These are phyloP conservation scores for Cossypha caffra DNA, from an alignment of 2,797 vertebrate genomes.

Conservation along the genomic window DNA sequence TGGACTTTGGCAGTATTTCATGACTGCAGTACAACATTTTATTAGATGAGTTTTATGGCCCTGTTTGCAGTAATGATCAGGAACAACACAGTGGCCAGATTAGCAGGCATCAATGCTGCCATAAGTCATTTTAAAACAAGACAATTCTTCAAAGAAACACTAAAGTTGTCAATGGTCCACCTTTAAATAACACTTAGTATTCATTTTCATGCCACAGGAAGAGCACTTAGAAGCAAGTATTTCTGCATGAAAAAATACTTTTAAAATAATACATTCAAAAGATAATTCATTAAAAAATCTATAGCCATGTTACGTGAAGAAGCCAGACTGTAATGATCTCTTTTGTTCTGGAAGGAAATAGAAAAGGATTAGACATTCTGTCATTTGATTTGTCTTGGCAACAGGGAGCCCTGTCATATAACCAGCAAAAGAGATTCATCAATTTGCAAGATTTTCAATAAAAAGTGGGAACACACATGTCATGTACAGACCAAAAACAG, in stretches of 20 bases:
- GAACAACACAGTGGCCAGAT: neutral
- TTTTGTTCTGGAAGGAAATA: neutral
- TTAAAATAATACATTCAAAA: neutral
- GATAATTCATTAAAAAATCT: neutral
- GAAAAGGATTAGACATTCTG: neutral
- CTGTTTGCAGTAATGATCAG: constrained; percentile 15
- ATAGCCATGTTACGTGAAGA: neutral
- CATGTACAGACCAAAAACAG: neutral
- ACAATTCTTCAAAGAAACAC: neutral
- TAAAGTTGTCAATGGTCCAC: neutral
- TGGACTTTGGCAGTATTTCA: neutral
- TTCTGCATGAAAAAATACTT: neutral
- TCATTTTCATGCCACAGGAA: neutral
- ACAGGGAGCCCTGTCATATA: neutral
- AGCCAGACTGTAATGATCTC: neutral
- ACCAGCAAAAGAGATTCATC: neutral
- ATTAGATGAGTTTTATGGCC: constrained; percentile 23
- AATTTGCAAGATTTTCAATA: neutral
- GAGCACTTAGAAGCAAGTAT: neutral
- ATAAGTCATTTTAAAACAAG: constrained; percentile 21
- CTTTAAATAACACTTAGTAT: neutral
- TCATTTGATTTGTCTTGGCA: neutral
- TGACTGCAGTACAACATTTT: neutral
- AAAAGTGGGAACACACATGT: neutral
- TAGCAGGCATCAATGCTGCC: neutral